Percentiles rank a stretch among this genome's conserved stretches.
Evolutionary conservation across 1,140 invertebrate genomes (phyloP).

Genomic region (Drosophila pruinosa): DNA sequence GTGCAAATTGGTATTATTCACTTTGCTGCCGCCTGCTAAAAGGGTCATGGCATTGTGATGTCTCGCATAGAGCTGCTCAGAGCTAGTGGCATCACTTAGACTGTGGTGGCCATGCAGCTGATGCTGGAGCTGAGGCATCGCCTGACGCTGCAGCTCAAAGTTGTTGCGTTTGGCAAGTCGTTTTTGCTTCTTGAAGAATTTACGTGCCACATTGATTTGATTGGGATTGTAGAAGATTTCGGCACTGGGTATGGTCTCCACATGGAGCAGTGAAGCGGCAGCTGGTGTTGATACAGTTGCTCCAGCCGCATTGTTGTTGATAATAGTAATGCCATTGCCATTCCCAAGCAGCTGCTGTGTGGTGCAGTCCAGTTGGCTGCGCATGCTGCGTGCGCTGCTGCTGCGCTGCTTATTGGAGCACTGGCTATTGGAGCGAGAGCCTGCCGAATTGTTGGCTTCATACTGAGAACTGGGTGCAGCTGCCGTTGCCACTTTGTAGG

Average conservation of each 20-base stretch:
- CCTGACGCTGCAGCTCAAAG: constrained; percentile 85
- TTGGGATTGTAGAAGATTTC: constrained; percentile 96
- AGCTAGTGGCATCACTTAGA: constrained; percentile 84
- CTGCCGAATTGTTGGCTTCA: constrained; percentile 83
- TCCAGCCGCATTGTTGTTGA: constrained; percentile 50
- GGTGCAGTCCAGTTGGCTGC: constrained; percentile 62
- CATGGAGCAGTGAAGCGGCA: constrained; percentile 83
- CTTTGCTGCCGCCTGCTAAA: constrained; percentile 87
- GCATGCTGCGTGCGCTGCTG: constrained; percentile 62
- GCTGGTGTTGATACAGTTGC: constrained; percentile 63
- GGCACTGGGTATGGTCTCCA: constrained; percentile 83
- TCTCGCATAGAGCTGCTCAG: constrained; percentile 81
- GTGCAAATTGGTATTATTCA: constrained; percentile 90
- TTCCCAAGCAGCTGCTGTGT: constrained; percentile 46
- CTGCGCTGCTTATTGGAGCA: constrained; percentile 83
- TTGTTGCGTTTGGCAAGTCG: constrained; percentile 90
- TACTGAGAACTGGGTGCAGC: constrained; percentile 42
- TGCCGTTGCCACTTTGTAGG: constrained; percentile 67
- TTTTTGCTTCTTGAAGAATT: constrained; percentile 95
- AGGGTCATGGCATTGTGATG: constrained; percentile 86
- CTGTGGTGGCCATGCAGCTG: constrained; percentile 74
- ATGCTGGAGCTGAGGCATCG: constrained; percentile 85
- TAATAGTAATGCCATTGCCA: constrained; percentile 4
- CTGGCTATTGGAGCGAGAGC: constrained; percentile 86
- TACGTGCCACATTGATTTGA: constrained; percentile 95